Conservation (phyloP, 2,888 invertebrate genomes). For the Rosalia funebris region DNA sequence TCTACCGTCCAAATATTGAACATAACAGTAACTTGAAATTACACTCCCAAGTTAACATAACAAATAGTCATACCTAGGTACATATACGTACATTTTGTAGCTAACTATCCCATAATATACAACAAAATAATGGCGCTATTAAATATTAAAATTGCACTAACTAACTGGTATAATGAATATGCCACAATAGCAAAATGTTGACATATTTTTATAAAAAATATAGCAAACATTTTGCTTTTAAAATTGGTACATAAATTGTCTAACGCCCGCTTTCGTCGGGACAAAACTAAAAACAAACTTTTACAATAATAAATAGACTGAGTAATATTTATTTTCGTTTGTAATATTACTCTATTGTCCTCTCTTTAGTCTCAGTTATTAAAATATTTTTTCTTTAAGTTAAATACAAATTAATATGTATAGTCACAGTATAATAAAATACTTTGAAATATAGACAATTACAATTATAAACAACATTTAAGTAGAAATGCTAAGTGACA, state of each 20-base stretch:
- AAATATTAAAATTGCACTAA: slow-evolving; percentile 46
- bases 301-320: slow-evolving; percentile 49
- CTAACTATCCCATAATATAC: slow-evolving; percentile 35
- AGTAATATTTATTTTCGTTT: slow-evolving; percentile 50
- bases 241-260: slow-evolving; percentile 43
- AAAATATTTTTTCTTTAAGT: slow-evolving; percentile 32
- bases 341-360: slow-evolving; percentile 48
- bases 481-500: slow-evolving; percentile 55
- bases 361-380: slow-evolving; percentile 38
- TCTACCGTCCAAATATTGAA: slow-evolving; percentile 41
- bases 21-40: slow-evolving; percentile 38
- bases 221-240: slow-evolving; percentile 34
- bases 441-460: slow-evolving; percentile 47
- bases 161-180: slow-evolving; percentile 42
- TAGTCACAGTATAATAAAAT: slow-evolving; percentile 53
- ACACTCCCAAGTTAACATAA: slow-evolving; percentile 41
- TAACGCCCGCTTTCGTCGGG: slow-evolving; percentile 30
- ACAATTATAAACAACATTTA: no score
- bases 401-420: slow-evolving; percentile 51
- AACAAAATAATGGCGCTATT: slow-evolving; percentile 32
- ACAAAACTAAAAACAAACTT: slow-evolving; percentile 46
- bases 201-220: slow-evolving; percentile 43
- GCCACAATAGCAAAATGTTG: slow-evolving; percentile 38
- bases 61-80: slow-evolving; percentile 36
- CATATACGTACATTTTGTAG: slow-evolving; percentile 43